phyloP scores from a whole-genome alignment of 2,113 vertebrate species.

The Gymnorhina tibicen region DNA sequence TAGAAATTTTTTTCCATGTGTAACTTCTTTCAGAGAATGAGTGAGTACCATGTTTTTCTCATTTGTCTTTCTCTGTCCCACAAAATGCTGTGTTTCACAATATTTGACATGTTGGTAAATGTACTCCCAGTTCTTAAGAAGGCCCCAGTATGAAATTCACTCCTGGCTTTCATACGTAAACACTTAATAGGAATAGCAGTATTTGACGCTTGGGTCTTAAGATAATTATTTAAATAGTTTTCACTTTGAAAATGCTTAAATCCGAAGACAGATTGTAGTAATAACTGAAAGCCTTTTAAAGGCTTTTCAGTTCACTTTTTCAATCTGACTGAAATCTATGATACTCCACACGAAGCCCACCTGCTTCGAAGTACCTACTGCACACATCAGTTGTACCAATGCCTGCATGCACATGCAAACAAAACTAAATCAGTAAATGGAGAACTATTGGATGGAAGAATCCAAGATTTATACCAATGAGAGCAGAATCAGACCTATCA shows the following conservation, averaged over 20 bases:
- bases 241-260: background rate
- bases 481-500: background rate
- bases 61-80: background rate
- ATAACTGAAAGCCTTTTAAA: background rate
- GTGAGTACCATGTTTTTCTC: background rate
- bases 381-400: background rate
- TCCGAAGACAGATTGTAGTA: background rate
- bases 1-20: background rate
- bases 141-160: background rate
- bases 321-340: background rate
- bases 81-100: background rate
- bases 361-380: background rate
- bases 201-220: background rate
- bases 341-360: background rate
- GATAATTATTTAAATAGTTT: background rate
- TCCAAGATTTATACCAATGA: background rate
- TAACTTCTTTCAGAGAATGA: background rate
- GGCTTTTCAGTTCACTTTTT: background rate
- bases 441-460: background rate
- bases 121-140: background rate
- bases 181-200: background rate
- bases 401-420: background rate
- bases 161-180: background rate
- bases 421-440: background rate
- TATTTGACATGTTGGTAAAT: background rate